These are phyloP conservation scores for Aplochiton taeniatus DNA, from an alignment of 2,797 vertebrate genomes.

Conservation along the genomic window DNA sequence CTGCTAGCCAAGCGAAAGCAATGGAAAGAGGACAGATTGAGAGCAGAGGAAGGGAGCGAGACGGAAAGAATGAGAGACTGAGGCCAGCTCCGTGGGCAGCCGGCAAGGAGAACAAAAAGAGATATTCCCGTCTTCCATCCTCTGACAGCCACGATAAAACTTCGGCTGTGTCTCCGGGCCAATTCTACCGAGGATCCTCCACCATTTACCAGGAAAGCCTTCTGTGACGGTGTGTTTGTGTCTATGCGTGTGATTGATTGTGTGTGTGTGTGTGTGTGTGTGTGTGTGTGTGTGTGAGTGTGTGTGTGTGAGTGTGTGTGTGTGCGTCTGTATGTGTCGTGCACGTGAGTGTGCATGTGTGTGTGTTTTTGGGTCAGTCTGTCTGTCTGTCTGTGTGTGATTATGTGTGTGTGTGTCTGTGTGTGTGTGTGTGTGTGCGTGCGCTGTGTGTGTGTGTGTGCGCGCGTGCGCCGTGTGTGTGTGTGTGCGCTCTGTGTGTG, in stretches of 20 bases:
- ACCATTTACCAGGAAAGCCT: background rate
- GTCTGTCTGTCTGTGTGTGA: background rate
- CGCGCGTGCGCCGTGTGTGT: background rate
- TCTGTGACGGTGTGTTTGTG: background rate
- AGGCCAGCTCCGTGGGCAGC: no score
- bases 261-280: constrained; percentile 5
- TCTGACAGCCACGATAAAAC: constrained; percentile 6
- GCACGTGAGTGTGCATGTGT: background rate
- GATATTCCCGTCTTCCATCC: background rate
- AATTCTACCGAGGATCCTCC: no score
- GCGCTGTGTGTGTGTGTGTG: background rate
- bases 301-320: background rate
- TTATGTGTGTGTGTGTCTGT: background rate
- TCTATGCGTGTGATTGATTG: background rate
- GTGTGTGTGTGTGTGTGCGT: background rate
- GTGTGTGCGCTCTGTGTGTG: background rate
- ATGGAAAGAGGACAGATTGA: no score
- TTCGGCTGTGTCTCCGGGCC: no score
- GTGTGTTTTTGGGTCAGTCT: background rate
- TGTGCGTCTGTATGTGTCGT: background rate
- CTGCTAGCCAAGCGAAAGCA: no score
- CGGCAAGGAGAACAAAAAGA: background rate
- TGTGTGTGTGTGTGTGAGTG: background rate
- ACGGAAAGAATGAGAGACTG: no score
- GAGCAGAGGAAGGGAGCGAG: no score